Base-by-base conservation (phyloP, 1,140 invertebrate species). In the Drosophila tristis region DNA sequence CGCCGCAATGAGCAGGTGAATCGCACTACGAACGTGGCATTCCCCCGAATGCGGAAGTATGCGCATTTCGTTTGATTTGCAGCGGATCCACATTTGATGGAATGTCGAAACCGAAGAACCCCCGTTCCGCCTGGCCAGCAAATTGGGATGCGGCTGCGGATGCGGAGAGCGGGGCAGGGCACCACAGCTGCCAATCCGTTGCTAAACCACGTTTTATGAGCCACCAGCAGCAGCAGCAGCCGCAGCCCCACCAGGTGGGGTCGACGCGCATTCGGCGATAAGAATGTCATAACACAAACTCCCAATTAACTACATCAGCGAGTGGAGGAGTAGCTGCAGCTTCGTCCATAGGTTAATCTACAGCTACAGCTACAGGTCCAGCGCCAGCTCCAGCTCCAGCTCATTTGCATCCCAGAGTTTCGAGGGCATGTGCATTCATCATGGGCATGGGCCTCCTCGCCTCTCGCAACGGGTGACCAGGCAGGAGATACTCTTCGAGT, bases 1-100 rank as follows among this genome's bases (percentile, higher is more conserved):
- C 50, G 57, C 56, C 49, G 48, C 57, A 20, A 20, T 20, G 64
- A 80, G 84, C 84, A 89, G 84, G 84, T 89, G 84, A 89, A 89
- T 89, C 84, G 51, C 31, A 20, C 45, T 20, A 2, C 20, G 20
- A 20, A 20, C 20, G 20, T 20, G 20, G 20, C 20, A 20, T 20
- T 20, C 20, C 20, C 20, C 20, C 20, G 44, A 45, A 74, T 80
- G 79, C 84, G 84, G 84, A 89, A 89, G 84, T 89, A 89, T 70
- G 75, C 75, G 49, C 74, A 78, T 82, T 61, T 79, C 51, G 49
- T 62, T 68, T 78, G 80, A 87, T 84, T 77, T 68, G 61, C 71
- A 63, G 71, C 64, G 64, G 51, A 68, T 70, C 64, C 66, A 65
- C 66, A 58, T 70, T 70, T 77, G 74, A 74, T 63, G 66, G 65